phyloP scores from a whole-genome alignment of 2,797 vertebrate genomes.

The Echiichthys vipera region DNA sequence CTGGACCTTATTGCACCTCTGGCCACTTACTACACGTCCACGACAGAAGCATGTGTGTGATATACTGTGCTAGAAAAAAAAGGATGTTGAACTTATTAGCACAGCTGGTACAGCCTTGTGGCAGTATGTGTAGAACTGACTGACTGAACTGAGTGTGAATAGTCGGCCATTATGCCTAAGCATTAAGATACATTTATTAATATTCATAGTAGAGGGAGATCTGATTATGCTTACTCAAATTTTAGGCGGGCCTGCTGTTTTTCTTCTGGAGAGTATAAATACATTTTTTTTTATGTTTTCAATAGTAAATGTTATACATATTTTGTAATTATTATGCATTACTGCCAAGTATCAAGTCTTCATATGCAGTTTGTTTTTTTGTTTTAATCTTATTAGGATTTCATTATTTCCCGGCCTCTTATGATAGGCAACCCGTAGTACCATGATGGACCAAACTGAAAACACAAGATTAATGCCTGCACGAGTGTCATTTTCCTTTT shows the following conservation, averaged over 20 bases:
- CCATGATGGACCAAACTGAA: conserved; percentile 10
- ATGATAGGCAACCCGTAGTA: conserved; percentile 3
- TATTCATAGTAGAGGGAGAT: not conserved
- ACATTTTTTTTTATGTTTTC: not conserved
- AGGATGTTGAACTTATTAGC: not conserved
- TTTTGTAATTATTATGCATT: not conserved
- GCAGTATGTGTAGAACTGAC: not conserved
- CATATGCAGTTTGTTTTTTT: not conserved
- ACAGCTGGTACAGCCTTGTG: not conserved
- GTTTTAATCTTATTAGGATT: conserved; percentile 6
- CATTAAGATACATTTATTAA: not conserved
- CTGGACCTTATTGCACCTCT: conserved; percentile 39
- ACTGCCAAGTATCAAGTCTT: conserved; percentile 9
- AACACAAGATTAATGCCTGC: conserved; percentile 14
- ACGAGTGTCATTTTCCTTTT: conserved; percentile 12
- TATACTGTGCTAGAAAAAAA: not conserved
- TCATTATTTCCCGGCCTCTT: conserved; percentile 34
- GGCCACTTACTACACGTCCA: conserved; percentile 10
- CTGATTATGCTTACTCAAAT: not conserved
- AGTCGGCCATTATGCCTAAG: not conserved
- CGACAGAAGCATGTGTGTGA: conserved; percentile 24
- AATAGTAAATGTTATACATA: not conserved
- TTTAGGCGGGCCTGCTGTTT: not conserved
- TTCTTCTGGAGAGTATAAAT: not conserved
- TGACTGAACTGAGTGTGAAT: not conserved